Evolutionary conservation across 2,113 vertebrate species (phyloP), one percentile per base, ranked within the genome.

Genomic region (Scatophagus argus): DNA sequence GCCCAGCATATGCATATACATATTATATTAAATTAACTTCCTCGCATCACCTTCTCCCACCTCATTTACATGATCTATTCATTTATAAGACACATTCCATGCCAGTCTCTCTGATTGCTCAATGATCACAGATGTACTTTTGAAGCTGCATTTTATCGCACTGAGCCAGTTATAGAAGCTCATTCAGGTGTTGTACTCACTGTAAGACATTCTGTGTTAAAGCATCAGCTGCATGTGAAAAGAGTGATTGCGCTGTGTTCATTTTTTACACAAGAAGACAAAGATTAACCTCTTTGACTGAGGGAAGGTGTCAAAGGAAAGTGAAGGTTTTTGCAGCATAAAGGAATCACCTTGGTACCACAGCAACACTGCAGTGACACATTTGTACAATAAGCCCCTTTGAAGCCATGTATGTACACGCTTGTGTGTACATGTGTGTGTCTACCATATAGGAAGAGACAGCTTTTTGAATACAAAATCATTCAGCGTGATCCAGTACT

Each of bases 291-390:
- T 43, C 32, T 51, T 77, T 56, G 71, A 60, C 23, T 67, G 17
- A 55, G 54, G 31, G 36, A 23, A 67, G 21, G 25, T 46, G 4
- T 73, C 65, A 83, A 46, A 83, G 55, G n/a, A 23, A 41, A 23
- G 8, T 43, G 12, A 25, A 68, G 39, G 16, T 25, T 70, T 70
- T 78, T 17, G 5, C 13, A 8, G 36, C 5, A 29, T 49, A 56
- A 69, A 74, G 51, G 16, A 55, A 63, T 80, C 39, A 65, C 41
- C 60, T 77, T 74, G 68, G 52, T 68, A 23, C 46, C 21, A 16
- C 58, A 68, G 39, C 64, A 29, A 77, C 19, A 49, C 43, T 49
- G 6, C 56, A 56, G 39, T 61, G 29, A 61, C 46, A 62, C 63
- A 63, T 82, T 36, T 58, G 29, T 44, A 44, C 65, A 41, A 77